phyloP scores from a whole-genome alignment of 2,113 vertebrate species.

The Edolisoma coerulescens region DNA sequence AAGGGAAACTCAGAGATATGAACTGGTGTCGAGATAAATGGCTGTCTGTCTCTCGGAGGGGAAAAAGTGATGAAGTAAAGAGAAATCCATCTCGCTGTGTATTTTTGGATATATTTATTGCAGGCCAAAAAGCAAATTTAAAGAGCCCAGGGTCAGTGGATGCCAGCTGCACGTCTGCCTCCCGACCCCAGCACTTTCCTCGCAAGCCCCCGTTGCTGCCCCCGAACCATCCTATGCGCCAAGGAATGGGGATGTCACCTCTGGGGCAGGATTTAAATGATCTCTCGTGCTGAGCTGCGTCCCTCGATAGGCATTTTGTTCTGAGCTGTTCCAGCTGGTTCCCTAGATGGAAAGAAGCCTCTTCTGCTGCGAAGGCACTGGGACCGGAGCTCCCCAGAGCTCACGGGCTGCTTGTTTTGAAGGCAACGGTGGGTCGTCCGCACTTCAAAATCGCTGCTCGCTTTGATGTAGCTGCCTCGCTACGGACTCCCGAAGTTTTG shows the following conservation, averaged over 20 bases:
- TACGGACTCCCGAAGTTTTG: background rate
- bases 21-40: background rate
- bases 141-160: background rate
- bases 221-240: background rate
- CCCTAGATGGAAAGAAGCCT: background rate
- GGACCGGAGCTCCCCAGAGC: background rate
- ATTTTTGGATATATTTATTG: background rate
- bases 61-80: background rate
- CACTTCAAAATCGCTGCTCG: background rate
- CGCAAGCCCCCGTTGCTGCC: fast-evolving
- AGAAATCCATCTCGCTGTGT: background rate
- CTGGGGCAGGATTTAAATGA: background rate
- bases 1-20: background rate
- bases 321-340: background rate
- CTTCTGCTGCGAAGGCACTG: fast-evolving
- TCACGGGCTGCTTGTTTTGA: background rate
- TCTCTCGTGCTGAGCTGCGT: background rate
- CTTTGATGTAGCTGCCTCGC: background rate
- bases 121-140: background rate
- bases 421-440: fast-evolving
- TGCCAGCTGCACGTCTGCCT: background rate
- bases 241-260: fast-evolving
- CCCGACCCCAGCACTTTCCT: background rate
- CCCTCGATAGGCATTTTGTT: background rate
- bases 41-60: background rate